These are phyloP conservation scores for Dicerorhinus sumatrensis DNA, from an alignment of 2,113 vertebrate species.

Conservation along the genomic window DNA sequence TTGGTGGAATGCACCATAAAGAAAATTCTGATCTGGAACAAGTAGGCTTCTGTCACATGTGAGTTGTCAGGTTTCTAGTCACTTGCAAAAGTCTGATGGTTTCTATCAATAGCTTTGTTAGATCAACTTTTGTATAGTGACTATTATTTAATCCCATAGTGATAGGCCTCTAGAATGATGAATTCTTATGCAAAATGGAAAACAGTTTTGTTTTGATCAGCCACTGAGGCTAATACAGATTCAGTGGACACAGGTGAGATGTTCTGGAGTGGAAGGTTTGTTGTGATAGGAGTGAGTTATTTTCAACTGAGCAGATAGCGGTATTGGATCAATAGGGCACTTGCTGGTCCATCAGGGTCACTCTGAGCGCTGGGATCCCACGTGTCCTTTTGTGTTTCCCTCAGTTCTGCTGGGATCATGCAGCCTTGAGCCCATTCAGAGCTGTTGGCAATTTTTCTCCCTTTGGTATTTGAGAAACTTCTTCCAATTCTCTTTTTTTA, in stretches of 20 bases:
- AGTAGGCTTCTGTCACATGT: not conserved
- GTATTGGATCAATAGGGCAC: not conserved
- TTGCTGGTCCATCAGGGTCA: not conserved
- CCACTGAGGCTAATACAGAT: not conserved
- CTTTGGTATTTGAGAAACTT: not conserved
- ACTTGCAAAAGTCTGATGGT: not conserved
- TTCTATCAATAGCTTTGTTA: slow-evolving; percentile 32
- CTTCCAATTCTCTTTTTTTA: not conserved
- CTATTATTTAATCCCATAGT: not conserved
- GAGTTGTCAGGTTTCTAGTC: not conserved
- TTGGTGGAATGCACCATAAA: not conserved
- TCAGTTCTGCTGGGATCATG: not conserved
- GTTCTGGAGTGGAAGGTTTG: not conserved
- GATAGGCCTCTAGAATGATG: not conserved
- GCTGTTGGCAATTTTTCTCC: not conserved
- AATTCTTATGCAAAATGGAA: slow-evolving; percentile 12
- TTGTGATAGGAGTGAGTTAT: not conserved
- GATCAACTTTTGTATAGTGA: not conserved
- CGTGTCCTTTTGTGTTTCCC: not conserved
- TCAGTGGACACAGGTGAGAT: not conserved
- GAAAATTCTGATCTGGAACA: not conserved
- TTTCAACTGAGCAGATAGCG: not conserved
- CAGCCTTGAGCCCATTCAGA: not conserved
- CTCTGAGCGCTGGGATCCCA: not conserved
- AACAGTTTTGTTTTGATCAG: not conserved